Evolutionary conservation across 2,113 vertebrate species (phyloP).

Genomic region (Lethenteron camtschaticum): DNA sequence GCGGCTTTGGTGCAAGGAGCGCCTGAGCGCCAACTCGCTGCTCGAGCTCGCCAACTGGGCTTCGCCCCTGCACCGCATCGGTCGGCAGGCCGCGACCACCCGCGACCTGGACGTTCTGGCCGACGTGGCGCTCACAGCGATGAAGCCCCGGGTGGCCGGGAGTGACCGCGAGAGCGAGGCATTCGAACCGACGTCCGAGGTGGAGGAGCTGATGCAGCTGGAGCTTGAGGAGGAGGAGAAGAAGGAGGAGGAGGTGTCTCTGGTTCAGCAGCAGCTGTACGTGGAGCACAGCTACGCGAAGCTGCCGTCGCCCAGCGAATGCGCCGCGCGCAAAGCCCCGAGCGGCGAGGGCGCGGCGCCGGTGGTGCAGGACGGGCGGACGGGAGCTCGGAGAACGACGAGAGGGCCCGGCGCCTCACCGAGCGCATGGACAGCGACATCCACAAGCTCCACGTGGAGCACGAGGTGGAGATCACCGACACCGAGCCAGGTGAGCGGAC

Average conservation of each 20-base stretch:
- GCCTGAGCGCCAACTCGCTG: constrained; percentile 28
- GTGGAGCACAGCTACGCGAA: constrained; percentile 61
- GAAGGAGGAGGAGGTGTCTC: too few species aligned
- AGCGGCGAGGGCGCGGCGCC: constrained; percentile 7
- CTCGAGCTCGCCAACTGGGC: constrained; percentile 27
- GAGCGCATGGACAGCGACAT: not conserved
- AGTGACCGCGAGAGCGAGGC: constrained; percentile 15
- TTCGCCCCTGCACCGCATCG: constrained; percentile 12
- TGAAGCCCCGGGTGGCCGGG: constrained; percentile 7
- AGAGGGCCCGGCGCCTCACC: constrained; percentile 1
- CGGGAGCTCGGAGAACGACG: not conserved
- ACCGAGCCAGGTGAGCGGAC: not conserved
- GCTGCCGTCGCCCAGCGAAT: constrained; percentile 14
- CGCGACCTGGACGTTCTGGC: constrained; percentile 43
- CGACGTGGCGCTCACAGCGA: constrained; percentile 36
- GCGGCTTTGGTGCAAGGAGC: constrained; percentile 25
- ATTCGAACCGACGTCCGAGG: constrained; percentile 43
- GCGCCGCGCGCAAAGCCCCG: constrained; percentile 10
- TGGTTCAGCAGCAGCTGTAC: not conserved
- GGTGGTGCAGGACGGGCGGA: not conserved
- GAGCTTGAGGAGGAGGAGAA: not conserved
- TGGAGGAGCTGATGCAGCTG: constrained; percentile 28
- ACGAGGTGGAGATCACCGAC: constrained; percentile 5
- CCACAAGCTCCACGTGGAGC: constrained; percentile 1
- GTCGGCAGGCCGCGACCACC: constrained; percentile 10